Base-by-base conservation (phyloP, 2,113 vertebrate species). In the Sorex fumeus region DNA sequence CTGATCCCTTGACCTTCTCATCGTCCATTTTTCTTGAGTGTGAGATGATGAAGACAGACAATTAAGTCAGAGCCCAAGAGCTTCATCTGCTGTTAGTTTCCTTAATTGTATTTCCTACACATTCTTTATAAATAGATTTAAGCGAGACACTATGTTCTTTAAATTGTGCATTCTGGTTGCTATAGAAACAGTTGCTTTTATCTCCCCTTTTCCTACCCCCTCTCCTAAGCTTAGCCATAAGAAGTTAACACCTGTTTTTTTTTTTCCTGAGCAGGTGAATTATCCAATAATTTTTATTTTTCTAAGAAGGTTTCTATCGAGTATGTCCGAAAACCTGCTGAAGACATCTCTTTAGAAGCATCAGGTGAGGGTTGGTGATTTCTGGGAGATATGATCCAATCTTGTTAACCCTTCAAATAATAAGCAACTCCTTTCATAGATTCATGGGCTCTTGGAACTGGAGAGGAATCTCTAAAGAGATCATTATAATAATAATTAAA, bases 51-150 rank as follows among this genome's bases (percentile, higher is more conserved):
- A 93, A 96, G 89, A 91, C 76, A 88, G 95, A 95, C 96, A 95
- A 93, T 88, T 91, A 97, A 97, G 80, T 78, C 91, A 91, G 95
- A 97, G 90, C 45, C 93, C 72, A 88, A 88, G 87, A 36, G n/a
- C 70, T 97, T 98, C 96, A 96, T 97, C 97, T 88, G 96, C 95
- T 91, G 93, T 94, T 96, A 96, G 69, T 97, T 97, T 97, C 95
- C 94, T 96, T 97, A 96, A 96, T 97, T 97, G 93, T 98, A 95
- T 98, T 98, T 97, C 97, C 96, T 98, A 97, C 97, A 98, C 94
- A 94, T 91, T 97, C 30, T 96, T 96, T 98, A 98, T 98, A 98
- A 98, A 98, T 98, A 98, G 97, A 97, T 95, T 94, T 91, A 95
- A 94, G 91, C 95, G 95, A 97, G 97, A 97, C 94, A 85, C 95